Base-by-base conservation (phyloP, 2,888 invertebrate species). In the Parnassius apollo region DNA sequence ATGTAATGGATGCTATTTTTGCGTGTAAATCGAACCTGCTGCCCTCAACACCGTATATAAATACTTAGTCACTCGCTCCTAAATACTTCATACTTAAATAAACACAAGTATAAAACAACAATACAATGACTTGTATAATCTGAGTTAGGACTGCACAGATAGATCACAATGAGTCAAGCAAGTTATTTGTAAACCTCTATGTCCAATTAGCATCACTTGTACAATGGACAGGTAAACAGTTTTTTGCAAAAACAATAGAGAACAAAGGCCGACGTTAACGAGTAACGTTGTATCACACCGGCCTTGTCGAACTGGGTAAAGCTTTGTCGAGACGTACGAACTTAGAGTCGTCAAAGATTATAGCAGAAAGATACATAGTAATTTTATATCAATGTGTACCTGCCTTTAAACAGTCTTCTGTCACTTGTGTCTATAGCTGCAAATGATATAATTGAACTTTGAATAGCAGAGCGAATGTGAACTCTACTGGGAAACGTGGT, bases 171-270 rank as follows among this genome's bases (percentile, higher is more conserved):
- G 72, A 72, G 69, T 74, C 74, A 65, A 66, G 55, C 44, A 22
- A 35, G 49, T 44, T 71, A 71, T 82, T 77, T 75, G 75, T 74
- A 71, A 78, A 78, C 77, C 81, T 81, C 77, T 81, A 77, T 76
- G 72, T 59, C 52, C 74, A 76, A 78, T 83, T 82, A 81, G 77
- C 80, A 65, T 65, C 56, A 65, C 68, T 65, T 68, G 69, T 72
- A 66, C 68, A 75, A 75, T 74, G 70, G 68, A 69, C 69, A 65
- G 67, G 70, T 71, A 78, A 79, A 79, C 71, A 75, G 62, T 66
- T 72, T 73, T 74, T 74, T 72, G 71, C 67, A 62, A 68, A 57
- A 64, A 65, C 57, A 48, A n/a, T 13, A 50, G 22, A 52, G 62
- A 72, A 82, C 80, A 84, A 78, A 70, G 73, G 66, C 61, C 65